These are phyloP conservation scores for Cryptoprocta ferox DNA, from an alignment of 2,797 vertebrate species.

Conservation along the genomic window DNA sequence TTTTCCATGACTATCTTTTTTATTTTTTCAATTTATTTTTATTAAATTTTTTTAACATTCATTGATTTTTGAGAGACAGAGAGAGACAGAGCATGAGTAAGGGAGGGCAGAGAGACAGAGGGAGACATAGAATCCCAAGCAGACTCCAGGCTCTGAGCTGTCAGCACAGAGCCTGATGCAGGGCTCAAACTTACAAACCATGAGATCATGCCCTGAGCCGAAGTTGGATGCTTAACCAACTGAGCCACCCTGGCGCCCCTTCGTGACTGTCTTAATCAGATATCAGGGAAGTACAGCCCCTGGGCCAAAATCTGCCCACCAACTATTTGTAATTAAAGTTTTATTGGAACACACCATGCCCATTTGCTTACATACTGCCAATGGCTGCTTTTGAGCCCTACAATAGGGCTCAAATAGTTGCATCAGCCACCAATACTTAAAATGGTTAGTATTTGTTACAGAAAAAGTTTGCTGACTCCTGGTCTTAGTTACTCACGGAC, in stretches of 20 bases:
- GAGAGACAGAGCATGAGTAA: no score
- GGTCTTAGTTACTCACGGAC: background rate
- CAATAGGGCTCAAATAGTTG: background rate
- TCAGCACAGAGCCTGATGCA: no score
- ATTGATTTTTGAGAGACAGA: no score
- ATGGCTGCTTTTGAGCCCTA: background rate
- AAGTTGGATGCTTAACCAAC: no score
- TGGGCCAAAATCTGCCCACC: background rate
- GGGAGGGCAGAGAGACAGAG: no score
- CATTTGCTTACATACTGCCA: background rate
- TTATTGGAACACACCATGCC: background rate
- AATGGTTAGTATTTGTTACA: background rate
- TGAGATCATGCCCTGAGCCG: no score
- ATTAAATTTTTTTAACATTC: no score
- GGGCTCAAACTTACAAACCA: accelerated
- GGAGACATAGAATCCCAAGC: no score
- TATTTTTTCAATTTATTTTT: no score
- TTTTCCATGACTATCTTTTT: background rate
- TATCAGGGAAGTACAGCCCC: background rate
- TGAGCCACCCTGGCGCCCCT: no score
- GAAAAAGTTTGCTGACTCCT: background rate
- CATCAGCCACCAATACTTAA: background rate
- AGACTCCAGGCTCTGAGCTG: no score
- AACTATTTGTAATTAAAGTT: background rate
- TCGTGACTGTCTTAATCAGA: background rate